A percentile compares a stretch with the other conserved stretches of the same genome.
Evolutionary conservation across 2,888 invertebrate species (phyloP).

Genomic region (Meteorus colon): DNA sequence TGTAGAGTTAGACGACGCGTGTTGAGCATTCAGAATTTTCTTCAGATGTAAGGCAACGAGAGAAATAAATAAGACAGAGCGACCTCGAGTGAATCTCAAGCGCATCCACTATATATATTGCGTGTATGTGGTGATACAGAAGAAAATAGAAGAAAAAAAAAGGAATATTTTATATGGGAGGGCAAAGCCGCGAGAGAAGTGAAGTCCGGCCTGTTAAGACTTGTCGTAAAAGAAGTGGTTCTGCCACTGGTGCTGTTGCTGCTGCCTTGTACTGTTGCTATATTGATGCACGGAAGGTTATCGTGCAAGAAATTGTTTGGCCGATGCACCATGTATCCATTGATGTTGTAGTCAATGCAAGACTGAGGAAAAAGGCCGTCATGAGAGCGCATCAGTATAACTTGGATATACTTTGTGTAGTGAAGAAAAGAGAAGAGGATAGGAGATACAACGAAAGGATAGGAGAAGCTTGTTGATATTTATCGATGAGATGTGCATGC

Average conservation of each 20-base stretch:
- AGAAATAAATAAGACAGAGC: constrained; percentile 28
- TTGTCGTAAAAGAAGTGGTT: constrained; percentile 43
- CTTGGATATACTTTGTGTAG: neutral
- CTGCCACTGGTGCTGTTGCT: constrained; percentile 37
- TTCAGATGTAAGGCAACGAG: constrained; percentile 1
- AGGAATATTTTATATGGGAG: constrained; percentile 23
- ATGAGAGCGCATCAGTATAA: neutral
- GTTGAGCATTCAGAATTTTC: constrained; percentile 42
- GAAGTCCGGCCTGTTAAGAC: constrained; percentile 9
- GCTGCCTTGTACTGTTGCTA: neutral
- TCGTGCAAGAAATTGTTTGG: constrained; percentile 46
- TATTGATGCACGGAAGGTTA: constrained; percentile 27
- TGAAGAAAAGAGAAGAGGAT: neutral
- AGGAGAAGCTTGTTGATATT: constrained; percentile 25
- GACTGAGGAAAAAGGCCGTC: neutral
- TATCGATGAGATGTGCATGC: constrained; percentile 27
- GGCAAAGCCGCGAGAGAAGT: neutral
- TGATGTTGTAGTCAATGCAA: neutral
- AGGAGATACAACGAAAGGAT: neutral
- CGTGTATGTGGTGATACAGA: neutral
- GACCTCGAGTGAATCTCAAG: constrained; percentile 43
- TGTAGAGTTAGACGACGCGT: constrained; percentile 40
- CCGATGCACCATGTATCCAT: constrained; percentile 23
- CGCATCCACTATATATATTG: constrained; percentile 1
- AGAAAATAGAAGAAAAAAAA: constrained; percentile 33